These are phyloP conservation scores for Kryphioiulus occultus DNA, from an alignment of 2,888 invertebrate species.

Conservation along the genomic window DNA sequence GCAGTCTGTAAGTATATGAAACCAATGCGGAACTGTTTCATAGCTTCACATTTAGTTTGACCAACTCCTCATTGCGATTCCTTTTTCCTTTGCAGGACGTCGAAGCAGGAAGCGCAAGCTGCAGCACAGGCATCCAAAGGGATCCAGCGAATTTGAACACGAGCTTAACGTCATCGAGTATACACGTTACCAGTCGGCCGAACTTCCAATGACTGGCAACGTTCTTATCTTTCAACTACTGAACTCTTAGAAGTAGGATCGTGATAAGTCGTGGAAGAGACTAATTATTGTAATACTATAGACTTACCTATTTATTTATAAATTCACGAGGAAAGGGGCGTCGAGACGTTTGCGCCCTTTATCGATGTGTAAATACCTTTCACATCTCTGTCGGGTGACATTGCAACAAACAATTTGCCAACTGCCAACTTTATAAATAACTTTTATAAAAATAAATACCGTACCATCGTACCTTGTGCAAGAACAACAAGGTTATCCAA, in stretches of 20 bases:
- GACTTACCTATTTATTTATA: conserved; percentile 36
- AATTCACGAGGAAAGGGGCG: background rate
- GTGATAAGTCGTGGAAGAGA: conserved; percentile 26
- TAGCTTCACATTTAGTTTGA: background rate
- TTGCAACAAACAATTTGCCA: conserved; percentile 27
- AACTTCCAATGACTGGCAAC: conserved; percentile 30
- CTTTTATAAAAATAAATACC: conserved; percentile 12
- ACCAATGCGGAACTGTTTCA: background rate
- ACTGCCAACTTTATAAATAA: conserved; percentile 40
- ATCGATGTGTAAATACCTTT: conserved; percentile 32
- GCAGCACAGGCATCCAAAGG: conserved; percentile 21
- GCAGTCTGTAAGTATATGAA: background rate
- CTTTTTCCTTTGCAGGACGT: background rate
- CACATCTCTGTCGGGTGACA: conserved; percentile 36
- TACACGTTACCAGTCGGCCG: conserved; percentile 4
- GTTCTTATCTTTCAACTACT: background rate
- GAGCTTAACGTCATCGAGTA: background rate
- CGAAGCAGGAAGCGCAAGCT: conserved; percentile 28
- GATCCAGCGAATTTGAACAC: background rate
- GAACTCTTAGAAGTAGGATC: background rate
- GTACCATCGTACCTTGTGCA: conserved; percentile 32
- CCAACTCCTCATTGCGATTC: background rate
- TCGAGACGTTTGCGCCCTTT: conserved; percentile 2
- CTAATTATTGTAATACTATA: conserved; percentile 27
- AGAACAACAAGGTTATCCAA: conserved; percentile 37